These are phyloP conservation scores for Cromileptes altivelis DNA, from an alignment of 2,113 vertebrate genomes.

Conservation along the genomic window DNA sequence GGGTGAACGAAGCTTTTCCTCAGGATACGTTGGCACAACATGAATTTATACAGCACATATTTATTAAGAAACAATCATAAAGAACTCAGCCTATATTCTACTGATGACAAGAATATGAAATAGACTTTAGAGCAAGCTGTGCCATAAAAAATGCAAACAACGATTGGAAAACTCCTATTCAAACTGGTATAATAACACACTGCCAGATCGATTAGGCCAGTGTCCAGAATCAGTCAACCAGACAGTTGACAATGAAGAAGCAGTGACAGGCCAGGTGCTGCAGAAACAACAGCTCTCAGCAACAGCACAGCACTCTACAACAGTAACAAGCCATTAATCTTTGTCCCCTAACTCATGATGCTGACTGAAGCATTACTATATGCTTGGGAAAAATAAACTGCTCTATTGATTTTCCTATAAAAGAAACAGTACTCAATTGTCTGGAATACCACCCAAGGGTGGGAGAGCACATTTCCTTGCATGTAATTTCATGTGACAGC, in stretches of 20 bases:
- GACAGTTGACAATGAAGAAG: slow-evolving; percentile 17
- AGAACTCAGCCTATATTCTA: not conserved
- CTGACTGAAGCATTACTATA: slow-evolving; percentile 50
- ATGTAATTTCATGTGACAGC: too few relatives aligned
- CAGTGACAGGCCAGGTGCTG: slow-evolving; percentile 36
- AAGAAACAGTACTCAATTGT: slow-evolving; percentile 20
- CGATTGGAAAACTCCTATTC: not conserved
- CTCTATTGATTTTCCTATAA: slow-evolving; percentile 55
- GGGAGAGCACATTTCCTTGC: too few relatives aligned
- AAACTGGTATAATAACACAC: slow-evolving; percentile 27
- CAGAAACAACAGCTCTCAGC: slow-evolving; percentile 34
- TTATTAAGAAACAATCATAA: not conserved
- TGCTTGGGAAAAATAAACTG: slow-evolving; percentile 41
- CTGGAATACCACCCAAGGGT: slow-evolving; percentile 8
- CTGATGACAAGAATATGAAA: not conserved
- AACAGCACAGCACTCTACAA: slow-evolving; percentile 32
- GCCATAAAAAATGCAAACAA: not conserved
- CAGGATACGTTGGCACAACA: not conserved
- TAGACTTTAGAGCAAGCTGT: not conserved
- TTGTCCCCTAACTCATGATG: slow-evolving; percentile 65
- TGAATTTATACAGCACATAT: not conserved
- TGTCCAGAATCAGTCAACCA: slow-evolving; percentile 45
- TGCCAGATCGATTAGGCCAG: slow-evolving; percentile 28
- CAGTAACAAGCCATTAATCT: slow-evolving; percentile 63
- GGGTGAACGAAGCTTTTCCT: not conserved